Evolutionary conservation across 2,797 vertebrate species (phyloP), one percentile per base, ranked within the genome.

Genomic region (Mareca penelope): DNA sequence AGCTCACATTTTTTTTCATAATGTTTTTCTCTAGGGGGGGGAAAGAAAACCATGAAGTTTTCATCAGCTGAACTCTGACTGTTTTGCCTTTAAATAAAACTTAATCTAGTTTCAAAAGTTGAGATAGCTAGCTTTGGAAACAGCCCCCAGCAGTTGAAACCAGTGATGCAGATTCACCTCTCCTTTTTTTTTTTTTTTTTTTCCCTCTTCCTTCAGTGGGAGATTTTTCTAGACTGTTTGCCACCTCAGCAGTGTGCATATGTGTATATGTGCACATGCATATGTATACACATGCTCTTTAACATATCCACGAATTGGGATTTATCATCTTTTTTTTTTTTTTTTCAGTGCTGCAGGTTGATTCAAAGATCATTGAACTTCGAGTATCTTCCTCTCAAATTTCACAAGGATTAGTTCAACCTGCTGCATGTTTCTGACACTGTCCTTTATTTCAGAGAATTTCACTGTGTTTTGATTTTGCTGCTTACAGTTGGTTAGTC

Each of bases 41-140:
- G 8, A 8, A 15, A 52, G 26, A 28, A 28, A 28, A 52, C 15
- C 33, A 64, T 16, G n/a, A 64, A 29, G 15, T 10, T 52, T 92
- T 89, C 68, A 46, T 85, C 59, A 80, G 15, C 35, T 61, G 79
- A 77, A 78, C 15, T 29, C 19, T 33, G 73, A 75, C 77, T n/a
- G 73, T 87, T 83, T 85, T 82, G 60, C 60, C 87, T 76, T 79
- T 52, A 91, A 82, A 40, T 68, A 13, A 91, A 89, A 52, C 39
- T 91, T 87, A 73, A 73, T 60, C 15, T 82, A 68, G 33, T 44
- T 91, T 90, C 77, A 64, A 78, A 88, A 80, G 57, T 15, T 24
- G 64, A 80, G 56, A 53, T 14, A 37, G 37, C 19, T 57, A 31
- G 24, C 46, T 21, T 48, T 19, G 31, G 48, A 52, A 71, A 44